Base-by-base conservation (phyloP, 2,113 vertebrate genomes). In the Xiphias gladius region DNA sequence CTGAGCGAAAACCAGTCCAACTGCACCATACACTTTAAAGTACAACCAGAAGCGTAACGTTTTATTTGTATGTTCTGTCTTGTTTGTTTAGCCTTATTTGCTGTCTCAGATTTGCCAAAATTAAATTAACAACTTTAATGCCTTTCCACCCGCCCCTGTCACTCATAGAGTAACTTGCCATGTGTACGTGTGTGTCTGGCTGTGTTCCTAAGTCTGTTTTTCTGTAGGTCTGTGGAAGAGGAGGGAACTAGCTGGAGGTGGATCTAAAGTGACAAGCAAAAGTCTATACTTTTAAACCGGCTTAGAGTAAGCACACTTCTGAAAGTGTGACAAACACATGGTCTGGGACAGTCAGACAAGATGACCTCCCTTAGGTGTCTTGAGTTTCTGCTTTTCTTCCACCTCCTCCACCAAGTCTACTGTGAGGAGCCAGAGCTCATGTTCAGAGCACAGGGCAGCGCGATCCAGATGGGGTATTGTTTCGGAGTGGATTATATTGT, bases 401-500 rank as follows among this genome's bases (percentile, higher is more conserved):
- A 94, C 30, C 69, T 94, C 41, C 66, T 94, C 58, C 66, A 26
- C 32, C 70, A 41, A 11, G 64, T 80, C 64, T 16, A 30, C 59
- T n/a, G 89, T 26, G 54, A 90, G 48, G 84, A 88, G 37, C 72
- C 54, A 8, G 81, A 91, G 26, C 79, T 58, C 0, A 22, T 77
- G n/a, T 89, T 95, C 54, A 91, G 54, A 39, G 65, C 52, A 9
- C 22, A 80, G n/a, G 70, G 88, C 6, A 74, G 7, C 14, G 2
- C 1, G 2, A 35, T 94, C 1, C 86, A 93, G 59, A 79, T 94
- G 73, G 94, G 94, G 0, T 94, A 91, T 63, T 96, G 95, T 66
- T 95, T 96, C 0, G 93, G 65, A 59, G 84, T 72, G 59, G 94
- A 95, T 83, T 94, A 94, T 41, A 92, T 95, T 6, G 82, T 88